Evolutionary conservation across 2,113 vertebrate genomes (phyloP).

Genomic region (Hyperopisus bebe): DNA sequence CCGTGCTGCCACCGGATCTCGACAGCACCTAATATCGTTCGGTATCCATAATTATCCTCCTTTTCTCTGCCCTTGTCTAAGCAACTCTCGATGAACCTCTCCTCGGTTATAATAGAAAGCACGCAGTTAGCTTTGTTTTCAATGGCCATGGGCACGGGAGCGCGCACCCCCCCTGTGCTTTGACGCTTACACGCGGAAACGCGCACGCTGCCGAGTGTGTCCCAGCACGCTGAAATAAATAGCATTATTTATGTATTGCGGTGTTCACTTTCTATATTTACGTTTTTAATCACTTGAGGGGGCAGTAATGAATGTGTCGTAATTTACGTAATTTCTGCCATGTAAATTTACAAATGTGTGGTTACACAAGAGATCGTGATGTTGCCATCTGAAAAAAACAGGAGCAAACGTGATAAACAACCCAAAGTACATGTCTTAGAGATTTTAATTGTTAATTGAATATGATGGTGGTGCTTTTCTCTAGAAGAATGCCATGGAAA

Average conservation of each 20-base stretch:
- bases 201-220: constrained; percentile 32
- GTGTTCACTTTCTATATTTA: neutral
- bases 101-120: constrained; percentile 57
- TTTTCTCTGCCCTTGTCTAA: constrained; percentile 33
- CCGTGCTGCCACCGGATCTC: constrained; percentile 45
- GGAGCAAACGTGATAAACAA: neutral
- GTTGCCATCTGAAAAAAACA: neutral
- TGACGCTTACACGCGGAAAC: constrained; percentile 40
- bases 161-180: constrained; percentile 47
- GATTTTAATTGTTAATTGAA: neutral
- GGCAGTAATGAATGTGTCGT: neutral
- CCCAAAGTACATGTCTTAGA: neutral
- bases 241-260: neutral
- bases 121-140: constrained; percentile 67
- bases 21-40: constrained; percentile 49
- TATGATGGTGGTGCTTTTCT: neutral
- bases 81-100: constrained; percentile 44
- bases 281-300: neutral
- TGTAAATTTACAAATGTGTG: neutral
- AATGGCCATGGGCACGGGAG: constrained; percentile 48
- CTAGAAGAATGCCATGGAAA: neutral
- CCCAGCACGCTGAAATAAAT: constrained; percentile 19
- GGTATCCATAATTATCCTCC: constrained; percentile 56
- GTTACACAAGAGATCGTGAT: neutral
- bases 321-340: neutral